These are phyloP conservation scores for Emydura subglobosa DNA, from an alignment of 2,113 vertebrate genomes.

Conservation along the genomic window DNA sequence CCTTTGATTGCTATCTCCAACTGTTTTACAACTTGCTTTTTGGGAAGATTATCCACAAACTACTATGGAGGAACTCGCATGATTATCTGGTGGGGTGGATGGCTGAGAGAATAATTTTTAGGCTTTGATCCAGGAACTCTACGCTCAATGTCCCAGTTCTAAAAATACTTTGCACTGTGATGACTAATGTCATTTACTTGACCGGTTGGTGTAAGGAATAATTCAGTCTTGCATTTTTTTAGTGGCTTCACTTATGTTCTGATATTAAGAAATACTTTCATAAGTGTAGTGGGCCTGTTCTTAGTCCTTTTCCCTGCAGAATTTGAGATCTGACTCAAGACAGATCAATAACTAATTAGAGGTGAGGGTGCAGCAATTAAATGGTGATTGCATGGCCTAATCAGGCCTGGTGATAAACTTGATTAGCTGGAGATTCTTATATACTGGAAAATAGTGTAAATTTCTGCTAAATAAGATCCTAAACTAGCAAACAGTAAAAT, in stretches of 20 bases:
- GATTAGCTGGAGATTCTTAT: neutral
- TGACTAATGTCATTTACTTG: neutral
- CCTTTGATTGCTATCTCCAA: neutral
- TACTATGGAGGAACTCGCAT: rapidly evolving
- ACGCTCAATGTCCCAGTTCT: neutral
- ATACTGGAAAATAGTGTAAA: neutral
- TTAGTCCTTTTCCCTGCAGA: neutral
- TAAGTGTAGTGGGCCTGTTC: neutral
- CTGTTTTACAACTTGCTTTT: neutral
- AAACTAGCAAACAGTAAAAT: neutral
- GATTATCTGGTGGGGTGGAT: neutral
- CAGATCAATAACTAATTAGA: neutral
- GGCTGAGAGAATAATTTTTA: neutral
- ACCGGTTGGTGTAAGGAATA: neutral
- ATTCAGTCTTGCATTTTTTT: neutral
- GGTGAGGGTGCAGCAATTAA: neutral
- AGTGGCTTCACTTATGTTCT: neutral
- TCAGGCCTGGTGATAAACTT: neutral
- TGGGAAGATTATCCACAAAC: rapidly evolving
- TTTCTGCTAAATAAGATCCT: slow-evolving; percentile 10
- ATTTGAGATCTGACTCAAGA: neutral
- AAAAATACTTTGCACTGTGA: neutral
- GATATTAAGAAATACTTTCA: neutral
- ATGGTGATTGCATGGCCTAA: neutral
- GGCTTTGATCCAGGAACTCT: slow-evolving; percentile 24